Evolutionary conservation across 2,113 vertebrate genomes (phyloP).

Genomic region (Asarcornis scutulata): DNA sequence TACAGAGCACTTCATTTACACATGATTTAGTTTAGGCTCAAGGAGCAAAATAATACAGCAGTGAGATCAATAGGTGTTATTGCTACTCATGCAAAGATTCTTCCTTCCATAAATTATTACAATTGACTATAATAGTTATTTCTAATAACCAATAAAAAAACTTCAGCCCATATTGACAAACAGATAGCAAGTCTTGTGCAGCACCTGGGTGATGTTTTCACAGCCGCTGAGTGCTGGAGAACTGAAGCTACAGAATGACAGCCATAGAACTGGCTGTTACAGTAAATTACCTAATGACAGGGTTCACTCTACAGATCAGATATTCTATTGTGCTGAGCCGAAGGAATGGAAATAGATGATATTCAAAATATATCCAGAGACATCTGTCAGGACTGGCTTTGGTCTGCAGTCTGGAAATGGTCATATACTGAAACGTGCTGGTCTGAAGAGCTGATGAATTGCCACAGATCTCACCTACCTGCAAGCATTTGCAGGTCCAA

Average conservation of each 20-base stretch:
- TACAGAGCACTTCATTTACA: neutral
- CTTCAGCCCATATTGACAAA: neutral
- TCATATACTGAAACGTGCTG: neutral
- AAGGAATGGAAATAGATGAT: neutral
- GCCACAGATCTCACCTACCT: neutral
- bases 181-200: neutral
- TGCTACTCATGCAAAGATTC: neutral
- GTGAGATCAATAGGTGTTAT: neutral
- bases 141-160: neutral
- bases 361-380: neutral
- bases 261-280: rapidly evolving
- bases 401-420: neutral
- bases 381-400: neutral
- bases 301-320: neutral
- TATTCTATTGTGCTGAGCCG: neutral
- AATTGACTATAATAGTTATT: neutral
- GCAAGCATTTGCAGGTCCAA: neutral
- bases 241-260: neutral
- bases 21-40: neutral
- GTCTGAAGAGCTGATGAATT: neutral
- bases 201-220: neutral
- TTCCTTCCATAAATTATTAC: neutral
- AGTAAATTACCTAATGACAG: neutral
- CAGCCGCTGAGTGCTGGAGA: neutral
- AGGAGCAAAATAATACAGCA: neutral